Percentiles rank a stretch among this genome's conserved stretches.
These are phyloP conservation scores for Fringilla coelebs DNA, from an alignment of 2,797 vertebrate species.

Conservation along the genomic window DNA sequence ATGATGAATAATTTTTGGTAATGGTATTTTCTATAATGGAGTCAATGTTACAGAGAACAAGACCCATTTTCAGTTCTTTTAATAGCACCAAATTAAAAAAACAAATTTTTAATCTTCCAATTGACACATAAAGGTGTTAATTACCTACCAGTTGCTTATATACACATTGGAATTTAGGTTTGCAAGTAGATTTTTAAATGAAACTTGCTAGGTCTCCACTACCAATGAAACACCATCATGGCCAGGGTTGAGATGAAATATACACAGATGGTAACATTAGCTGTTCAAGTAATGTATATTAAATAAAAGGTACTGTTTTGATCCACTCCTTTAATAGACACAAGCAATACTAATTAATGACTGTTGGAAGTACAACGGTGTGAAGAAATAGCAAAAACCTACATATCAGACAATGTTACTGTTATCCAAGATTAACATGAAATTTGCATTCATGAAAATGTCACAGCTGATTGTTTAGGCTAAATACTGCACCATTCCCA, in stretches of 20 bases:
- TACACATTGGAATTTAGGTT: background rate
- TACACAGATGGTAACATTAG: background rate
- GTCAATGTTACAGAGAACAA: background rate
- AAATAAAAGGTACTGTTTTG: background rate
- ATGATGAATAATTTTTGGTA: background rate
- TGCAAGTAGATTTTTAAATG: background rate
- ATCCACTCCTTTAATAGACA: background rate
- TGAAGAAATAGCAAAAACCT: background rate
- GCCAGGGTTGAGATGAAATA: background rate
- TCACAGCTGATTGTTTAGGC: background rate
- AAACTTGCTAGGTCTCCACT: background rate
- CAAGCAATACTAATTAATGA: background rate
- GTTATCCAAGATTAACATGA: background rate
- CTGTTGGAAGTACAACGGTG: rapidly evolving
- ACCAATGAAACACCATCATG: background rate
- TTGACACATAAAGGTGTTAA: background rate
- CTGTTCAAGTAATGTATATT: background rate
- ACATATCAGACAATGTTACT: background rate
- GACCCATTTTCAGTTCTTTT: background rate
- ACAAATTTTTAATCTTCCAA: background rate
- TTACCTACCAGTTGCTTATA: background rate
- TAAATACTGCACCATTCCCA: background rate
- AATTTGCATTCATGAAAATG: background rate
- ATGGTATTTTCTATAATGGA: background rate
- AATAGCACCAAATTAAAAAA: background rate